Percentiles rank a stretch among this genome's conserved stretches.
Evolutionary conservation across 1,140 invertebrate species (phyloP).

Genomic region (Trachelipus rathkii): DNA sequence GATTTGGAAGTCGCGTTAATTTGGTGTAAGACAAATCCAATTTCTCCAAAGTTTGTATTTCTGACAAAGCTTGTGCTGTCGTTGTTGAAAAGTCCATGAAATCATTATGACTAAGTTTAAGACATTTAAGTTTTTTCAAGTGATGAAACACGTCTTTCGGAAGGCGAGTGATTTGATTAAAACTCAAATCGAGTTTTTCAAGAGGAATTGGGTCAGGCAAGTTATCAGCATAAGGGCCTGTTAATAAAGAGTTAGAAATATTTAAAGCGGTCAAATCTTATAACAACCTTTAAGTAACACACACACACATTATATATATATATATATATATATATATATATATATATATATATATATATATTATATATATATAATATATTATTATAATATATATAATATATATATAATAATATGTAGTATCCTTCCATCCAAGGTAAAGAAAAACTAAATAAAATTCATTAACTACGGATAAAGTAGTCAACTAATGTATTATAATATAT

Average conservation of each 20-base stretch:
- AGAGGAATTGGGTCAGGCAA: not conserved
- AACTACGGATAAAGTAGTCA: too few relatives aligned
- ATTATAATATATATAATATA: too few relatives aligned
- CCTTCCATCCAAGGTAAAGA: too few relatives aligned
- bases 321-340: too few relatives aligned
- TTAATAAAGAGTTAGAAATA: not conserved
- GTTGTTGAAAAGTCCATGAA: not conserved
- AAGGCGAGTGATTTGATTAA: not conserved
- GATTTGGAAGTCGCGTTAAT: not conserved
- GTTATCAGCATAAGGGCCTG: not conserved
- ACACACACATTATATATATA: too few relatives aligned
- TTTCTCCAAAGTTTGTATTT: not conserved
- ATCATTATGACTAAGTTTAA: not conserved
- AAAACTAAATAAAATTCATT: too few relatives aligned
- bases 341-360: too few relatives aligned
- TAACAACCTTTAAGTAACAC: too few relatives aligned
- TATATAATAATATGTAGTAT: too few relatives aligned
- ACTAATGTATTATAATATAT: too few relatives aligned
- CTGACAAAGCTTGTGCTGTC: not conserved
- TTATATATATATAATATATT: too few relatives aligned
- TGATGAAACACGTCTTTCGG: not conserved
- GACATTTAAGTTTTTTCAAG: not conserved
- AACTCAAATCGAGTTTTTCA: not conserved
- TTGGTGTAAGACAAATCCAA: not conserved
- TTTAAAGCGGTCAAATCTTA: too few relatives aligned